Evolutionary conservation across 2,888 invertebrate species (phyloP), one percentile per base, ranked within the genome.

Genomic region (Osmoderma eremita): DNA sequence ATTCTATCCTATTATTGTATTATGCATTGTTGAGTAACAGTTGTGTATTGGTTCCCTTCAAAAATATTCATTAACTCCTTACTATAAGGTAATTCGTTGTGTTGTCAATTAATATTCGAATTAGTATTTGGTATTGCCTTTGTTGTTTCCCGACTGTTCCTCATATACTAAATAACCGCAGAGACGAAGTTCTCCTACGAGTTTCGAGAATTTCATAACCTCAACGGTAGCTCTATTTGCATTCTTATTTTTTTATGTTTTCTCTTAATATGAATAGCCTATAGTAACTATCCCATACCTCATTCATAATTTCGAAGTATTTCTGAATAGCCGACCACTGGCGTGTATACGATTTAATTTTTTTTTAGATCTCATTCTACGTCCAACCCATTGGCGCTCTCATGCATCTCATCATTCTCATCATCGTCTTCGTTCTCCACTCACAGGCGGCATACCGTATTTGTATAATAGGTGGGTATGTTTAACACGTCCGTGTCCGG

Each of bases 281-380:
- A 24, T 61, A 61, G 45, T 36, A 36, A 42, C 24, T 61, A 45
- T 45, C 45, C 45, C 48, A 45, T 8, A 45, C 30, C 30, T 61
- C 58, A 61, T 61, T 61, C 58, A 61, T 61, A 61, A 61, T 45
- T 61, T 61, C 58, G 58, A 48, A 61, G 58, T 61, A 61, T 61
- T 41, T 48, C 12, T 61, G 30, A 61, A 61, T 61, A 45, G 58
- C 13, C 12, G 58, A 30, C 58, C 58, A 61, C 58, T 61, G 58
- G 58, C 45, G 58, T 61, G 58, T 61, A 61, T 45, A 45, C 45
- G 45, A 61, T 61, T 61, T 45, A 45, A 61, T 61, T 61, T 61
- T 45, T n/a, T n/a, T 61, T 30, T 61, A 61, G 58, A 45, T 61
- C 45, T 61, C 45, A 61, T 61, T 30, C 48, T 17, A 30, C 58